These are phyloP conservation scores for Pterophyllum scalare DNA, from an alignment of 2,113 vertebrate species.

Conservation along the genomic window DNA sequence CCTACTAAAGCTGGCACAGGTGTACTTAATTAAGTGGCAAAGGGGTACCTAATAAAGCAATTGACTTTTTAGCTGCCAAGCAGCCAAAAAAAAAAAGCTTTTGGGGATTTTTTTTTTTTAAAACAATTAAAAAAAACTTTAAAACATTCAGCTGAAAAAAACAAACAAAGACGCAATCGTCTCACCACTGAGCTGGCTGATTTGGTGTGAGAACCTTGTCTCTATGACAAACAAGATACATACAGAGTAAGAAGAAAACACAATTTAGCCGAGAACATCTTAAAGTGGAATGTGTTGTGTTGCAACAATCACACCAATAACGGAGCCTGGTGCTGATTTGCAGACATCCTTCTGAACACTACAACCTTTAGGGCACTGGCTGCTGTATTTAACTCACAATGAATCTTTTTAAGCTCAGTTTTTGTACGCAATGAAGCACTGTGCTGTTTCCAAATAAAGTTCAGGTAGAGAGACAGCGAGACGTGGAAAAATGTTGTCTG, in stretches of 20 bases:
- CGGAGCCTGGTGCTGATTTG: neutral
- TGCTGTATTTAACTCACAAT: neutral
- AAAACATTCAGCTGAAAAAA: too few species aligned
- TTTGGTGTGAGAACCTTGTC: neutral
- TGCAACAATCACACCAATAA: neutral
- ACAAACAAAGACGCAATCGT: too few species aligned
- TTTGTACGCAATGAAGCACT: constrained; percentile 22
- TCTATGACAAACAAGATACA: neutral
- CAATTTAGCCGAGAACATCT: neutral
- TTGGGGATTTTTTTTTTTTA: neutral
- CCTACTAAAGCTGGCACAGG: neutral
- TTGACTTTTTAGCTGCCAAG: too few species aligned
- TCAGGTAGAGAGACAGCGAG: neutral
- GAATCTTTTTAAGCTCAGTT: neutral
- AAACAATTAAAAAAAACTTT: too few species aligned
- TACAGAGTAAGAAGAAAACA: neutral
- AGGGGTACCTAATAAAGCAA: neutral
- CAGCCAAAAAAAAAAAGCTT: neutral
- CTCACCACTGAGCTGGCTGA: neutral
- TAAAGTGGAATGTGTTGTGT: neutral
- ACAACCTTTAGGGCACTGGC: neutral
- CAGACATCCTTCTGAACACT: neutral
- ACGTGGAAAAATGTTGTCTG: constrained; percentile 12
- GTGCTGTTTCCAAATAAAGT: constrained; percentile 16
- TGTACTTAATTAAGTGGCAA: neutral